These are phyloP conservation scores for Pitta sordida DNA, from an alignment of 2,113 vertebrate species.

Conservation along the genomic window DNA sequence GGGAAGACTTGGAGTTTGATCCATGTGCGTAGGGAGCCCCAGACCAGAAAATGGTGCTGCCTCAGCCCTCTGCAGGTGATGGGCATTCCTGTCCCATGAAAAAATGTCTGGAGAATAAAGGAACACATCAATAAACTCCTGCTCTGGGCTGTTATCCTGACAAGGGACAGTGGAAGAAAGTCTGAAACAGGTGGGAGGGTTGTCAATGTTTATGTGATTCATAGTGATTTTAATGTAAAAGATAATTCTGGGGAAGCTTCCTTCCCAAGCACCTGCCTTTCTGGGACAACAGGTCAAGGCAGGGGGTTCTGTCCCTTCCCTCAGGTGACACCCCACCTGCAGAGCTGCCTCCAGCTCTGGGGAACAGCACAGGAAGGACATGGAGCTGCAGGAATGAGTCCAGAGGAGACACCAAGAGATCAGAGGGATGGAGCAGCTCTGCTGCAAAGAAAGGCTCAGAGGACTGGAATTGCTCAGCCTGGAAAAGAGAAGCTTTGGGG, in stretches of 20 bases:
- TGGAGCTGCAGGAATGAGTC: neutral
- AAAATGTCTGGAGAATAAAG: neutral
- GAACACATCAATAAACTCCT: neutral
- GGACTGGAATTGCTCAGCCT: neutral
- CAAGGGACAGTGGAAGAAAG: neutral
- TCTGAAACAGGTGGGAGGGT: neutral
- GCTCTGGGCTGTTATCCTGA: neutral
- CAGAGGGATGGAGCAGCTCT: neutral
- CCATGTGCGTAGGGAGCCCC: accelerated
- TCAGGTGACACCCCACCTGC: neutral
- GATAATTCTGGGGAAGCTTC: neutral
- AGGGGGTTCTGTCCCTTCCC: neutral
- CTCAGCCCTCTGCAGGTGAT: neutral
- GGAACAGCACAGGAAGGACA: neutral
- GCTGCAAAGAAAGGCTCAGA: neutral
- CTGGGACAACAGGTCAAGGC: neutral
- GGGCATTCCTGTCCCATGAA: neutral
- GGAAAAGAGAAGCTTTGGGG: neutral
- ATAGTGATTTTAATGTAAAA: neutral
- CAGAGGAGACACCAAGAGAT: neutral
- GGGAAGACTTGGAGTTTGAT: neutral
- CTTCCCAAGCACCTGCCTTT: neutral
- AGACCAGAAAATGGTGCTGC: neutral
- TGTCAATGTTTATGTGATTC: neutral
- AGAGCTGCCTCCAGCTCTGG: neutral